Evolutionary conservation across 2,113 vertebrate species (phyloP).

Genomic region (Tragelaphus strepsiceros): DNA sequence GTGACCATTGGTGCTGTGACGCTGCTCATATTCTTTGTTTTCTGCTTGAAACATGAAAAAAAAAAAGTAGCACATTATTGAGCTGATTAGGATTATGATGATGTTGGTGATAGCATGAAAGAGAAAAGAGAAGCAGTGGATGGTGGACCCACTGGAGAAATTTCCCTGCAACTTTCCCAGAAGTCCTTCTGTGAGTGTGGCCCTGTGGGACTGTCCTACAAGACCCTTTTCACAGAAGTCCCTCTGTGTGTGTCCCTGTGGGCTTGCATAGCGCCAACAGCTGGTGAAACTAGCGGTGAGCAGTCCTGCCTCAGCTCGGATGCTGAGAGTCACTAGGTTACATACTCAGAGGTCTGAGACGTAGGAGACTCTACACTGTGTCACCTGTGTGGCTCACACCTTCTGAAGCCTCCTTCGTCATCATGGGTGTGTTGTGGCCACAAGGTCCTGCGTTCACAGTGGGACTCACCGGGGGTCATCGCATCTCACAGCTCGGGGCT

Average conservation of each 20-base stretch:
- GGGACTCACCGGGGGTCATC: too few species aligned
- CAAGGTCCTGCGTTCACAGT: too few species aligned
- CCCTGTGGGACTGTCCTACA: too few species aligned
- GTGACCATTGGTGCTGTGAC: too few species aligned
- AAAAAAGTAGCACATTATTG: background rate
- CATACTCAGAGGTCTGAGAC: background rate
- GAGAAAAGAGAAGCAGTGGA: background rate
- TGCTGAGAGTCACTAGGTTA: background rate
- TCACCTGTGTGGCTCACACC: fast-evolving
- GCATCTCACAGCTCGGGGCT: too few species aligned
- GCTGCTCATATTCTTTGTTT: fast-evolving
- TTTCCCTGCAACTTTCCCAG: background rate
- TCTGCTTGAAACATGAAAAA: background rate
- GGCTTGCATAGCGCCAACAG: too few species aligned
- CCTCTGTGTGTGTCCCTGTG: too few species aligned
- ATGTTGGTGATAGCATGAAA: background rate
- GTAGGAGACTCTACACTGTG: background rate
- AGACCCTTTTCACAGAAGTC: background rate
- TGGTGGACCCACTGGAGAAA: too few species aligned
- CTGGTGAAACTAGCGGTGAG: fast-evolving
- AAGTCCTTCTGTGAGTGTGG: too few species aligned
- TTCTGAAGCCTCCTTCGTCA: too few species aligned
- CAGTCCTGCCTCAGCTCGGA: background rate
- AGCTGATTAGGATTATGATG: background rate
- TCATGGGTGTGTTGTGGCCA: too few species aligned